A percentile compares a stretch with the other conserved stretches of the same genome.
Evolutionary conservation across 2,797 vertebrate genomes (phyloP).

Genomic region (Pseudochirops corinnae): DNA sequence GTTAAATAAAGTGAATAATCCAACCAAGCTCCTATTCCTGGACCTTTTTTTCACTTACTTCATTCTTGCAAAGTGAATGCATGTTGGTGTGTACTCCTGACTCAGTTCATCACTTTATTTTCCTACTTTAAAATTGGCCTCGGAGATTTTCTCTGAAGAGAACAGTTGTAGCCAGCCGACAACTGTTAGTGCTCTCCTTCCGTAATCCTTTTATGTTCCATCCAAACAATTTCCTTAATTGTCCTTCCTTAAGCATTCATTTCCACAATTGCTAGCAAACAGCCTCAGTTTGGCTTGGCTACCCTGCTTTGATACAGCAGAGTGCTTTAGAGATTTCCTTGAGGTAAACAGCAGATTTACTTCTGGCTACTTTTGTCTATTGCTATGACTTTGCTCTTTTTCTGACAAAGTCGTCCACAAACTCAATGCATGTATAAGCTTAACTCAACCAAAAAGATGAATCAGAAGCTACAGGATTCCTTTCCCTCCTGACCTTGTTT

Average conservation of each 20-base stretch:
- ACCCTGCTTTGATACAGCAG: not conserved
- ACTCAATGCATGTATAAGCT: not conserved
- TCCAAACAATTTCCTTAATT: slow-evolving; percentile 11
- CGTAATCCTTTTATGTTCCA: not conserved
- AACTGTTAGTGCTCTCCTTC: not conserved
- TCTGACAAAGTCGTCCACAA: not conserved
- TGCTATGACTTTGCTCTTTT: not conserved
- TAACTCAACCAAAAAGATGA: not conserved
- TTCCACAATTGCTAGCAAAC: not conserved
- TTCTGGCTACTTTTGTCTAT: not conserved
- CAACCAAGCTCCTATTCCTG: not conserved
- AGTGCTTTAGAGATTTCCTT: not conserved
- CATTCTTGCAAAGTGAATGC: accelerated
- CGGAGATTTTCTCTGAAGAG: not conserved
- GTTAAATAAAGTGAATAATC: not conserved
- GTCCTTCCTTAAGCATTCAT: not conserved
- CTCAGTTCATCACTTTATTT: not conserved
- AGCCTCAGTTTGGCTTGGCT: not conserved
- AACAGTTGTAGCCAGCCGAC: not conserved
- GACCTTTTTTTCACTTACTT: not conserved
- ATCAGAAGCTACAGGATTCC: not conserved
- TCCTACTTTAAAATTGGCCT: not conserved
- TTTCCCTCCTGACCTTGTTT: not conserved
- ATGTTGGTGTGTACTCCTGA: not conserved
- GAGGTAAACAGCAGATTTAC: not conserved